A percentile compares a stretch with the other conserved stretches of the same genome.
phyloP scores from a whole-genome alignment of 92 coral and sea anemone species.

The Chrysogorgia sp. region DNA sequence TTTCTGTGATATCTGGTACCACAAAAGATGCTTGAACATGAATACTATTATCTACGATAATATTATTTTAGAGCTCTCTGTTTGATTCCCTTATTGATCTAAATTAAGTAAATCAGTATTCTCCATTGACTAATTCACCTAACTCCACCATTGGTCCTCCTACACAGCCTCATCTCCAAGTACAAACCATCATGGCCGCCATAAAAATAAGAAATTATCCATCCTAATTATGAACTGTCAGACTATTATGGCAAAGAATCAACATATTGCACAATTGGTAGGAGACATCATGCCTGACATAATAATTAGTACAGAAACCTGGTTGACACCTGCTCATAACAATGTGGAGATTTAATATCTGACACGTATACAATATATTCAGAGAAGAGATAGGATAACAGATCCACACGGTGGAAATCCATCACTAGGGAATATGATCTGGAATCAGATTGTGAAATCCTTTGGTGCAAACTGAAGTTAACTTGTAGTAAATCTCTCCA shows the following conservation, averaged over 20 bases:
- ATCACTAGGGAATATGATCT: conserved; percentile 44
- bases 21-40: not conserved
- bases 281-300: conserved; percentile 49
- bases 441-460: conserved; percentile 62
- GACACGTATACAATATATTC: conserved; percentile 56
- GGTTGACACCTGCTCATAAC: conserved; percentile 55
- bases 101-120: not conserved
- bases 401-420: conserved; percentile 57
- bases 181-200: not conserved
- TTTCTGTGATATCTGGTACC: conserved; percentile 1
- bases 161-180: not conserved
- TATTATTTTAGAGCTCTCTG: not conserved
- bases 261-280: conserved; percentile 34
- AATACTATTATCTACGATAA: not conserved
- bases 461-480: conserved; percentile 55
- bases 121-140: not conserved
- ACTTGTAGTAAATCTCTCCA: conserved; percentile 61
- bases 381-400: conserved; percentile 55
- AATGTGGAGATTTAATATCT: conserved; percentile 42
- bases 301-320: conserved; percentile 58
- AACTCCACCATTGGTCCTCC: not conserved
- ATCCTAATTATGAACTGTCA: conserved; percentile 52
- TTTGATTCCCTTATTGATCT: not conserved
- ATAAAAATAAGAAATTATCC: conserved; percentile 34
- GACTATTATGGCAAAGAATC: conserved; percentile 57